phyloP scores from a whole-genome alignment of 2,888 invertebrate genomes.

The Disparrhopalites patrizii region DNA sequence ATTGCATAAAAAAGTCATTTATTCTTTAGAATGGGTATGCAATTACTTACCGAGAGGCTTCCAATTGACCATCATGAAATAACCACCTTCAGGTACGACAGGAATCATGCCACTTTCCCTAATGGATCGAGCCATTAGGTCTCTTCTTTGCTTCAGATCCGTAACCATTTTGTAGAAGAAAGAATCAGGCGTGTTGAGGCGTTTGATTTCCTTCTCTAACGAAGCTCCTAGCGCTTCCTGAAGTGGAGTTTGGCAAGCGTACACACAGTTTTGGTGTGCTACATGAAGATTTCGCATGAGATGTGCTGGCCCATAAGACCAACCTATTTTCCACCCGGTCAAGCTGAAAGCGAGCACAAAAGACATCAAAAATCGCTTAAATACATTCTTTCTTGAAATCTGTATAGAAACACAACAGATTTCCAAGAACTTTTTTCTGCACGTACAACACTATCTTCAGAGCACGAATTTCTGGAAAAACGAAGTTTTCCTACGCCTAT shows the following conservation, averaged over 20 bases:
- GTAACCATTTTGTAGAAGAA: constrained; percentile 73
- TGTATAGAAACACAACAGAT: too few species aligned
- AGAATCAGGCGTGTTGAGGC: constrained; percentile 69
- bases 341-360: constrained; percentile 19
- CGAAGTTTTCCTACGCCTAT: too few species aligned
- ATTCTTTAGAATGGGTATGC: too few species aligned
- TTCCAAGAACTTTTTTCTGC: too few species aligned
- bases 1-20: too few species aligned
- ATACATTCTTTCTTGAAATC: too few species aligned
- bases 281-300: constrained; percentile 54
- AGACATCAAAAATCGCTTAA: constrained; percentile 2
- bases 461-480: too few species aligned
- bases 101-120: constrained; percentile 80
- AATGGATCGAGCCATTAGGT: constrained; percentile 71
- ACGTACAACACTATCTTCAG: too few species aligned
- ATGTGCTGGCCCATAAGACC: constrained; percentile 58
- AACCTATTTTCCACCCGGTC: constrained; percentile 50
- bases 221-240: constrained; percentile 91
- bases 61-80: constrained; percentile 96
- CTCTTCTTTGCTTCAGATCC: constrained; percentile 72
- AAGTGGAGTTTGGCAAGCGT: constrained; percentile 82
- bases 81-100: constrained; percentile 92
- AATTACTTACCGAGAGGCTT: constrained; percentile 61
- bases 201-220: constrained; percentile 76
- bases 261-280: constrained; percentile 58